phyloP scores from a whole-genome alignment of 1,140 invertebrate genomes.

The Choristoneura fumiferana region DNA sequence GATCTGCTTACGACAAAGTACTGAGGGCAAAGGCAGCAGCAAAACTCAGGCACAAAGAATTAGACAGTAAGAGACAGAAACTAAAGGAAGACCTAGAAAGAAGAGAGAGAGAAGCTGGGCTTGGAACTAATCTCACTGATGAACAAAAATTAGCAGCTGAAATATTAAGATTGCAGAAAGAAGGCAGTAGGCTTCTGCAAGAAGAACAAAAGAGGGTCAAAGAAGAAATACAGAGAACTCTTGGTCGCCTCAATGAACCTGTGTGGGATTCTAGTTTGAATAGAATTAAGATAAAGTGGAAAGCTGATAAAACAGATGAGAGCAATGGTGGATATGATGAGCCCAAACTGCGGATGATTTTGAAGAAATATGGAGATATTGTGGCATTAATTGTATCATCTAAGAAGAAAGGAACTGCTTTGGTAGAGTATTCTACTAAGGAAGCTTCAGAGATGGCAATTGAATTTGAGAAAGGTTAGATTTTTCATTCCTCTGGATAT shows the following conservation, averaged over 20 bases:
- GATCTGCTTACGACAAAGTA: conserved; percentile 92
- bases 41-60: conserved; percentile 84
- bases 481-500: conserved; percentile 22
- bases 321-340: conserved; percentile 87
- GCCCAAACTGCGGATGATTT: conserved; percentile 82
- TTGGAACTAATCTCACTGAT: conserved; percentile 77
- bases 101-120: conserved; percentile 82
- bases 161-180: conserved; percentile 85
- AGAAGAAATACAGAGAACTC: conserved; percentile 59
- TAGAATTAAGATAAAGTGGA: conserved; percentile 91
- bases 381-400: conserved; percentile 84
- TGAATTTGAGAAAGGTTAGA: conserved; percentile 82
- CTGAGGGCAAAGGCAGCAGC: conserved; percentile 90
- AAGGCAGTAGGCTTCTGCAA: conserved; percentile 60
- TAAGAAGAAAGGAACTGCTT: conserved; percentile 88
- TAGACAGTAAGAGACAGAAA: conserved; percentile 92
- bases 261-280: conserved; percentile 79
- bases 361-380: conserved; percentile 92
- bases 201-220: conserved; percentile 68
- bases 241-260: conserved; percentile 49
- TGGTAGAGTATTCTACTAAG: conserved; percentile 87
- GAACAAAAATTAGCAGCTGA: conserved; percentile 85
- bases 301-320: conserved; percentile 82
- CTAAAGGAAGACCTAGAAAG: conserved; percentile 93
- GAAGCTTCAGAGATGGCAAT: conserved; percentile 86